phyloP scores from a whole-genome alignment of 2,888 invertebrate species.

The Elegia similella region DNA sequence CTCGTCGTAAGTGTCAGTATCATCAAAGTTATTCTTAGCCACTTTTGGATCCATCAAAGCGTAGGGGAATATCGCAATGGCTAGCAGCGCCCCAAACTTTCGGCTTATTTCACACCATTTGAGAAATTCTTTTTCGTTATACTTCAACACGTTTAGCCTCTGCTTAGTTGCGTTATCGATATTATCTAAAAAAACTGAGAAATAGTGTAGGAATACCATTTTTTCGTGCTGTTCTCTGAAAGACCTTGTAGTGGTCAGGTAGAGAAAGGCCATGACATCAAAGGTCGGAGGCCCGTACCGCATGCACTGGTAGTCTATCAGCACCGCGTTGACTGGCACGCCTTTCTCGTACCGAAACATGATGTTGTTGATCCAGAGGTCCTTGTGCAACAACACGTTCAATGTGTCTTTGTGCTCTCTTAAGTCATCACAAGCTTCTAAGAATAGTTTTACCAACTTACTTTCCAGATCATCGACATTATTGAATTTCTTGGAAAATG shows the following conservation, averaged over 20 bases:
- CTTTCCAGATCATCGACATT: constrained; percentile 43
- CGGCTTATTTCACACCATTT: constrained; percentile 29
- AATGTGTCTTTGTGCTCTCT: constrained; percentile 43
- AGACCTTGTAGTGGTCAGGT: constrained; percentile 37
- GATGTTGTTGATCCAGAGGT: constrained; percentile 67
- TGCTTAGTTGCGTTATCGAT: constrained; percentile 32
- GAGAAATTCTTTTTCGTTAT: constrained; percentile 26
- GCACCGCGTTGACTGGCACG: constrained; percentile 45
- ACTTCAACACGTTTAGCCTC: constrained; percentile 30
- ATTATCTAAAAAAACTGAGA: constrained; percentile 31
- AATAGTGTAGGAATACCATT: constrained; percentile 38
- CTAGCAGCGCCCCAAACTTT: constrained; percentile 24
- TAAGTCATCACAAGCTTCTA: constrained; percentile 49
- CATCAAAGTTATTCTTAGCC: constrained; percentile 32
- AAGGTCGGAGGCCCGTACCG: constrained; percentile 64
- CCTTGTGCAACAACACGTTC: constrained; percentile 62
- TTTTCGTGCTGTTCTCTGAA: constrained; percentile 41
- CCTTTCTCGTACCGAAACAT: constrained; percentile 55
- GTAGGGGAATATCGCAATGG: constrained; percentile 38
- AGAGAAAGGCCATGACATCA: constrained; percentile 46
- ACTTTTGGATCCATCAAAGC: constrained; percentile 37
- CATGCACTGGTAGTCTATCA: constrained; percentile 63
- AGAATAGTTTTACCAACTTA: constrained; percentile 36
- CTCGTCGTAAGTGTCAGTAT: constrained; percentile 24
- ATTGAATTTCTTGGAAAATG: constrained; percentile 46